Conservation (phyloP, 1,140 invertebrate genomes). For the Alviniconcha marisindica region DNA sequence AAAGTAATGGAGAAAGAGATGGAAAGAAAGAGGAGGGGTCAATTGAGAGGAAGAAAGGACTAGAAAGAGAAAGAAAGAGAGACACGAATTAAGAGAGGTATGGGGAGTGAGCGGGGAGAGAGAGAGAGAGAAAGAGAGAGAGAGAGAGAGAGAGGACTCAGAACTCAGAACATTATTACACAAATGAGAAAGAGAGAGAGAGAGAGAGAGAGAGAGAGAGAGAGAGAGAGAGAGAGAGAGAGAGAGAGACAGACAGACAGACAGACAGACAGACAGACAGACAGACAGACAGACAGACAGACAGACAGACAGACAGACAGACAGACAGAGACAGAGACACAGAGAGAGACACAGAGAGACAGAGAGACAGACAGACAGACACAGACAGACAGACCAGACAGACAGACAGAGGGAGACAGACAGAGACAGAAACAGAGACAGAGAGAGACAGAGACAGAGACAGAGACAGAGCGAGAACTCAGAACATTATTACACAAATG, state of each 20-base stretch:
- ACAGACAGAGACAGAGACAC: not conserved
- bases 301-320: not conserved
- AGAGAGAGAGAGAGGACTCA: not conserved
- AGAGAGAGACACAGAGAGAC: not conserved
- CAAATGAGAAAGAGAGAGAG: slow-evolving; percentile 1
- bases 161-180: too few species aligned
- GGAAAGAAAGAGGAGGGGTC: too few species aligned
- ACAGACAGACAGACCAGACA: not conserved
- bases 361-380: not conserved
- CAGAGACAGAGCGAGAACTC: too few species aligned
- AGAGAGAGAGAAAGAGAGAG: slow-evolving; percentile 4
- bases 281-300: slow-evolving; percentile 19
- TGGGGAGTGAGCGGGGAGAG: too few species aligned
- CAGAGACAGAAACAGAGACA: too few species aligned
- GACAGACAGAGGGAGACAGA: not conserved
- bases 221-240: not conserved
- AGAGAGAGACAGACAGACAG: not conserved
- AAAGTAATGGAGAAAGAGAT: too few species aligned
- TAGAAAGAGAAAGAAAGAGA: too few species aligned
- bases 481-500: too few species aligned
- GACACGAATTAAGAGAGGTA: not conserved
- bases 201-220: slow-evolving; percentile 14
- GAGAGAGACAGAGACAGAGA: too few species aligned
- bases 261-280: not conserved
- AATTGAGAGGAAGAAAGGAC: too few species aligned